Conservation (phyloP, 2,888 invertebrate species). For the Pristionchus exspectatus region DNA sequence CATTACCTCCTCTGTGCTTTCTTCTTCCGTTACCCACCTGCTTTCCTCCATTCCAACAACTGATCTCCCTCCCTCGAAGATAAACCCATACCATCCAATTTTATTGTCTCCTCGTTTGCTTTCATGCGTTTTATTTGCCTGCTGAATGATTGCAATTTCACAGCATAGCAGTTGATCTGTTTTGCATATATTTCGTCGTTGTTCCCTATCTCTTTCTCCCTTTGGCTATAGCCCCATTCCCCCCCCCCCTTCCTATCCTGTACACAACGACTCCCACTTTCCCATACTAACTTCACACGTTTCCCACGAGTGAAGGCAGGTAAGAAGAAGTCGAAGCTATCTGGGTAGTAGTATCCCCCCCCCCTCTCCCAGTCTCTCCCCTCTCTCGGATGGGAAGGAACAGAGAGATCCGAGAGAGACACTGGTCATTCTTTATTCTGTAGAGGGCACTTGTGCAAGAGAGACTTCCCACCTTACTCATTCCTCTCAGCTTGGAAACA, state of each 20-base stretch:
- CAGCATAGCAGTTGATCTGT: conserved; percentile 3
- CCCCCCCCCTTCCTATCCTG: not conserved
- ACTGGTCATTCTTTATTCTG: not conserved
- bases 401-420: not conserved
- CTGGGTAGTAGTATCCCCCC: conserved; percentile 9
- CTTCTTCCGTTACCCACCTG: not conserved
- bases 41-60: not conserved
- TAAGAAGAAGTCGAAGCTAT: conserved; percentile 27
- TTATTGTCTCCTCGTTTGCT: conserved; percentile 15
- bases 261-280: not conserved
- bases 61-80: conserved; percentile 9
- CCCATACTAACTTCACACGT: conserved; percentile 25
- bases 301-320: conserved; percentile 11
- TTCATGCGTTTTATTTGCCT: not conserved
- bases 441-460: conserved; percentile 27
- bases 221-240: conserved; percentile 31
- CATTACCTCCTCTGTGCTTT: not conserved
- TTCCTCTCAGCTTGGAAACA: conserved; percentile 23
- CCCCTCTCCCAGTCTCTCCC: not conserved
- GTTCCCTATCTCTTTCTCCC: not conserved
- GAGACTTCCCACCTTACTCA: no score
- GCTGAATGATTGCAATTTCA: conserved; percentile 16
- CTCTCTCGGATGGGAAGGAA: not conserved
- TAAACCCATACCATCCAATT: conserved; percentile 5
- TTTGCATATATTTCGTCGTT: conserved; percentile 19